phyloP scores from a whole-genome alignment of 2,797 vertebrate species.

The Vipera ursinii region DNA sequence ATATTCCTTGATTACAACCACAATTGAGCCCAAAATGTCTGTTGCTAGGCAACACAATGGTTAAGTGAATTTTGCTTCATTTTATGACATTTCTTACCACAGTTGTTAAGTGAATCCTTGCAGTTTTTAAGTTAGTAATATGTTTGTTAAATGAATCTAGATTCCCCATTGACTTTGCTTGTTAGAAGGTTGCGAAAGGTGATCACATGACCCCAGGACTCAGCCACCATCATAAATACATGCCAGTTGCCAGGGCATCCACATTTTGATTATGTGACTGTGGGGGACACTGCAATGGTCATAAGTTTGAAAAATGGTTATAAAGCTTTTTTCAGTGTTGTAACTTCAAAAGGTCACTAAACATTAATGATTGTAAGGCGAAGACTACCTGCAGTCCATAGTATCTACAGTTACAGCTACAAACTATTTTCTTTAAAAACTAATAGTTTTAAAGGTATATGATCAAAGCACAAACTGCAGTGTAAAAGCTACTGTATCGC shows the following conservation, averaged over 20 bases:
- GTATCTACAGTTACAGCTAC: not conserved
- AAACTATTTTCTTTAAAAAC: not conserved
- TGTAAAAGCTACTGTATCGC: not conserved
- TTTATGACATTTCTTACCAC: not conserved
- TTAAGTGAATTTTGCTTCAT: not conserved
- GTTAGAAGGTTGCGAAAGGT: not conserved
- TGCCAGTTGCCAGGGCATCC: not conserved
- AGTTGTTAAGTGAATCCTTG: not conserved
- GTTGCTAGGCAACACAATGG: not conserved
- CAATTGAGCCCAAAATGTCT: not conserved
- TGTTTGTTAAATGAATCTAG: not conserved
- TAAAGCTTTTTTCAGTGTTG: not conserved
- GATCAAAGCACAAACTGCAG: not conserved
- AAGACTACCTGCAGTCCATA: not conserved
- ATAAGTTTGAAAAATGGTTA: not conserved
- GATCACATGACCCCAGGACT: not conserved
- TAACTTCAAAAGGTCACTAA: not conserved
- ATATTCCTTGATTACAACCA: not conserved
- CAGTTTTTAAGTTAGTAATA: not conserved
- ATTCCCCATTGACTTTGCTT: not conserved
- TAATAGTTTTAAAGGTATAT: not conserved
- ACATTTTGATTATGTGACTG: not conserved
- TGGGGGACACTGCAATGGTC: not conserved
- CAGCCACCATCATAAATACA: not conserved
- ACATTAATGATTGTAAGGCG: not conserved